phyloP scores from a whole-genome alignment of 2,113 vertebrate genomes.

The Hipposideros armiger region DNA sequence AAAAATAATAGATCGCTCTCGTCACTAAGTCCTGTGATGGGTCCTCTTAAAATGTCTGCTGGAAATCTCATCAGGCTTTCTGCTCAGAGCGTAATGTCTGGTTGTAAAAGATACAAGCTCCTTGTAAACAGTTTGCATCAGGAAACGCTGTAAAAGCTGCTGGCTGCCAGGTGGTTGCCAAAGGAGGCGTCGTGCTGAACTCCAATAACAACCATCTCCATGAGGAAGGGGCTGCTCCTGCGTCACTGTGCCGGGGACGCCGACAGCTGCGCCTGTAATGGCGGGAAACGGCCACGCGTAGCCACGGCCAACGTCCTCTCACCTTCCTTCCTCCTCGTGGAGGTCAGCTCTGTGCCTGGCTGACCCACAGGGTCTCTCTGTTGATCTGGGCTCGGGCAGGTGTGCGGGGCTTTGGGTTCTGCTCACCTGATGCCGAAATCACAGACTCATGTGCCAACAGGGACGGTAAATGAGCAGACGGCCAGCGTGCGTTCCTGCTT shows the following conservation, averaged over 20 bases:
- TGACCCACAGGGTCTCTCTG: background rate
- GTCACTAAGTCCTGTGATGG: constrained; percentile 66
- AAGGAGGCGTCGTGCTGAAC: background rate
- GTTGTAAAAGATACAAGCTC: constrained; percentile 72
- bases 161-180: background rate
- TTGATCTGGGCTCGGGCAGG: no score
- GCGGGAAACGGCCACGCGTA: background rate
- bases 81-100: constrained; percentile 48
- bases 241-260: background rate
- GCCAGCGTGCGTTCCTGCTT: background rate
- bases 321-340: no score
- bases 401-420: background rate
- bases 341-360: background rate
- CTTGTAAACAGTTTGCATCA: constrained; percentile 71
- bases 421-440: background rate
- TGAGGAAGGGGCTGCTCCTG: background rate
- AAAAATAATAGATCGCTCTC: constrained; percentile 76
- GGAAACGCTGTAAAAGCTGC: constrained; percentile 67
- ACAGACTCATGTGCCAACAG: background rate
- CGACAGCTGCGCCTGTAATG: background rate
- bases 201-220: constrained; percentile 11
- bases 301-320: background rate
- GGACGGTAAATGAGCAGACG: background rate
- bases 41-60: constrained; percentile 73
- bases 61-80: constrained; percentile 79